Percentiles rank a stretch among this genome's conserved stretches.
These are phyloP conservation scores for Pterois miles DNA, from an alignment of 2,797 vertebrate genomes.

Conservation along the genomic window DNA sequence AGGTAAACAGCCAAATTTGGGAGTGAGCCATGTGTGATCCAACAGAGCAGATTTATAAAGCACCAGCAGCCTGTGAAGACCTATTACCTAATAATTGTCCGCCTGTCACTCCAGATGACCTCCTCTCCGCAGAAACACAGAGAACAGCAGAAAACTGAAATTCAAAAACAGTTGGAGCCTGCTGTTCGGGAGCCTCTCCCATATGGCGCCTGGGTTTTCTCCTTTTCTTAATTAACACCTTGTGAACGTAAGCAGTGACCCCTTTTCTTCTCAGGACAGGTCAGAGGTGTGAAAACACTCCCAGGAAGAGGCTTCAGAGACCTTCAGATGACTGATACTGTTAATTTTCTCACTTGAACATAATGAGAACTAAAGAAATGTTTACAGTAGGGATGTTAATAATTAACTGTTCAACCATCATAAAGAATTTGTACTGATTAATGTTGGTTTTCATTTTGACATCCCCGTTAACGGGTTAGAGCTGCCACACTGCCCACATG, in stretches of 20 bases:
- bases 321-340: no score
- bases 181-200: slow-evolving; percentile 52
- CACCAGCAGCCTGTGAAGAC: slow-evolving; percentile 51
- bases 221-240: slow-evolving; percentile 71
- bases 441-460: no score
- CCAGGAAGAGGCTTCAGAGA: slow-evolving; percentile 4
- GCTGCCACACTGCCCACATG: no score
- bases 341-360: background rate
- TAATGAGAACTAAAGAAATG: background rate
- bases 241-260: slow-evolving; percentile 46
- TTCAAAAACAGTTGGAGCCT: slow-evolving; percentile 50
- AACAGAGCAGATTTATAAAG: slow-evolving; percentile 46
- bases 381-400: no score
- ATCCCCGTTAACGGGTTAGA: no score
- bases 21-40: slow-evolving; percentile 36
- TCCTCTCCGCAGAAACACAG: slow-evolving; percentile 58
- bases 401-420: no score
- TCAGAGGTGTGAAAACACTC: slow-evolving; percentile 48
- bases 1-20: slow-evolving; percentile 22
- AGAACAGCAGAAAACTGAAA: slow-evolving; percentile 53
- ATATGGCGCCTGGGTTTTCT: slow-evolving; percentile 52
- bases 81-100: slow-evolving; percentile 68
- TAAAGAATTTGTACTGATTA: no score
- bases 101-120: slow-evolving; percentile 68
- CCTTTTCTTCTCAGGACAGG: slow-evolving; percentile 48